Evolutionary conservation across 1,140 invertebrate species (phyloP), one percentile per base, ranked within the genome.

Genomic region (Procambarus virginalis): DNA sequence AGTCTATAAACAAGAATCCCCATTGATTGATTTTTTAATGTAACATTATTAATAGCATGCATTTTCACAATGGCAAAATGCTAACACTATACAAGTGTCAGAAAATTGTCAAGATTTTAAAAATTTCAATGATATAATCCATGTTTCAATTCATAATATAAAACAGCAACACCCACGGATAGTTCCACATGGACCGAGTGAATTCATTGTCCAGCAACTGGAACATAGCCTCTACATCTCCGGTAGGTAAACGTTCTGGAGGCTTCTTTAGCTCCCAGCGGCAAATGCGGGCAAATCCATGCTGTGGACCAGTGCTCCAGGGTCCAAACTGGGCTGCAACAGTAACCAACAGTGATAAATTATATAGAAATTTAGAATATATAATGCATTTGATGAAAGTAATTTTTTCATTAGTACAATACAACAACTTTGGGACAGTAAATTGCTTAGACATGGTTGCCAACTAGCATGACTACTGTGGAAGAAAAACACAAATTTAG

Each of bases 131-230:
- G 51, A 55, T 55, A 55, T 55, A 55, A 55, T 55, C 51, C 51
- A 55, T 9, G 4, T 55, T 9, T 5, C 34, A 34, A 55, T 55
- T 1, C 51, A 55, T 2, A 55, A 55, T 5, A 55, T 55, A 12
- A 9, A 55, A 55, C 2, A 2, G 12, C 17, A 64, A 84, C 55
- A 94, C 95, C 95, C 94, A 97, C 96, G 96, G 96, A 94, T 97
- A 97, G 94, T 98, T 97, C 98, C 98, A 99, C 96, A 98, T 97
- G 83, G 97, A 97, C 90, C 97, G 95, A 49, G 98, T 98, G 93
- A 97, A 97, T 93, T 98, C 98, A 93, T 96, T 97, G 94, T 99
- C 98, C 95, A 97, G 97, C 92, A 99, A 95, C 49, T 96, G 97
- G 94, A 99, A 98, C 92, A 98, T 96, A 10, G 97, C 97, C 95